These are phyloP conservation scores for Anoplius nigerrimus DNA, from an alignment of 2,888 invertebrate species.

Conservation along the genomic window DNA sequence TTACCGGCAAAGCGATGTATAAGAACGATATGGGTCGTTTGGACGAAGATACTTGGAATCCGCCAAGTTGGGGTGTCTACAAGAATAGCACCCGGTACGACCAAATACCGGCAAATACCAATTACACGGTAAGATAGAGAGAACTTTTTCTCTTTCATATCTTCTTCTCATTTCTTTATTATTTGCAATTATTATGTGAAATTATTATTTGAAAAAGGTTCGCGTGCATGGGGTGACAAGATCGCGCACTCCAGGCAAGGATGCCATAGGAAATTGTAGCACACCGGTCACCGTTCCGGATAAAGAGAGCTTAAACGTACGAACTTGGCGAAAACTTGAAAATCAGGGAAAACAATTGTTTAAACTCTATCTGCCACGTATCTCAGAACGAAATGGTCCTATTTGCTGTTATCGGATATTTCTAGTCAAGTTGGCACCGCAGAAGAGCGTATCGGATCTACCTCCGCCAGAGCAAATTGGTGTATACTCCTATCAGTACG, in stretches of 20 bases:
- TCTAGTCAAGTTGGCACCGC: slow-evolving; percentile 82
- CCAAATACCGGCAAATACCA: slow-evolving; percentile 87
- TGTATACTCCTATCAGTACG: slow-evolving; percentile 84
- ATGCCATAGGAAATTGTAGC: slow-evolving; percentile 80
- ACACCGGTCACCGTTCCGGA: slow-evolving; percentile 86
- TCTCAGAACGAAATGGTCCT: slow-evolving; percentile 90
- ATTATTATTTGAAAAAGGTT: slow-evolving; percentile 52
- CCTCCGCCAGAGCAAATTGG: slow-evolving; percentile 83
- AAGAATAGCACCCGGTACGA: slow-evolving; percentile 78
- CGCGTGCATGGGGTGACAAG: slow-evolving; percentile 86
- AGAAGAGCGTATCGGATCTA: slow-evolving; percentile 81
- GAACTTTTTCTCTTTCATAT: background rate
- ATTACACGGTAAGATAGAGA: slow-evolving; percentile 81
- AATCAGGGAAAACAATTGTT: slow-evolving; percentile 83
- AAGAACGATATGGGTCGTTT: slow-evolving; percentile 75
- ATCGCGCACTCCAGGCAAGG: slow-evolving; percentile 83
- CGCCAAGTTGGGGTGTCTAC: slow-evolving; percentile 78
- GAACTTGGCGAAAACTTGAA: slow-evolving; percentile 80
- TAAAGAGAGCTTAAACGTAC: slow-evolving; percentile 78
- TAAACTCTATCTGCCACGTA: slow-evolving; percentile 84
- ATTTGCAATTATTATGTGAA: slow-evolving; percentile 4
- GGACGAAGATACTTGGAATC: slow-evolving; percentile 78
- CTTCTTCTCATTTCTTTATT: background rate
- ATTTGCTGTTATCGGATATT: slow-evolving; percentile 92
- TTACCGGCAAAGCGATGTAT: slow-evolving; percentile 76